These are phyloP conservation scores for Pardosa pseudoannulata DNA, from an alignment of 2,888 invertebrate genomes.

Conservation along the genomic window DNA sequence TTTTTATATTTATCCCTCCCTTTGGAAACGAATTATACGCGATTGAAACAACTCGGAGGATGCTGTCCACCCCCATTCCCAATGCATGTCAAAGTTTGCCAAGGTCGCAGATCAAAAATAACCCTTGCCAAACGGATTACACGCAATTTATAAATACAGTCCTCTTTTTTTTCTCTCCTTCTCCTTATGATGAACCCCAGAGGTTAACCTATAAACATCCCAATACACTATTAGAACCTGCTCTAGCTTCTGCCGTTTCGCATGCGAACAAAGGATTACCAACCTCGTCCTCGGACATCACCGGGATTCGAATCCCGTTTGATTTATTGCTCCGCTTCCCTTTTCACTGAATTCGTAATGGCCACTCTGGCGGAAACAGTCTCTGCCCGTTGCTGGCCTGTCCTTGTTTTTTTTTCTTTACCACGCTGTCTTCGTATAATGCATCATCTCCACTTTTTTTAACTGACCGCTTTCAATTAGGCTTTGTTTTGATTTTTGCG, in stretches of 20 bases:
- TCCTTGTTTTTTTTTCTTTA: slow-evolving; percentile 15
- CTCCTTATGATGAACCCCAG: not conserved
- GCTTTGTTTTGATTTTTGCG: slow-evolving; percentile 1
- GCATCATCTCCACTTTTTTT: not conserved
- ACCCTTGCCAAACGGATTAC: not conserved
- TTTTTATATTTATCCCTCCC: too few species aligned
- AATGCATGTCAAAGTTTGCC: too few species aligned
- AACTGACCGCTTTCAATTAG: not conserved
- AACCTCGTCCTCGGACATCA: not conserved
- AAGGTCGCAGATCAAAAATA: not conserved
- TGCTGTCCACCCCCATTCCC: too few species aligned
- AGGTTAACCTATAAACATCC: not conserved
- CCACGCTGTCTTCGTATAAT: not conserved
- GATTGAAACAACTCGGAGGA: too few species aligned
- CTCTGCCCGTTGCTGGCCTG: not conserved
- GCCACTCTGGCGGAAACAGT: not conserved
- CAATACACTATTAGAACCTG: not conserved
- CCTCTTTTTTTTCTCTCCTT: not conserved
- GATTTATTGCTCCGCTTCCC: not conserved
- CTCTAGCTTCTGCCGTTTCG: not conserved
- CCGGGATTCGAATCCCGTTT: not conserved
- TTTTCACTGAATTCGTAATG: slow-evolving; percentile 12
- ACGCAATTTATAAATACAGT: not conserved
- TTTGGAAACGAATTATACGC: too few species aligned
- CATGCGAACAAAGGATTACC: not conserved